phyloP scores from a whole-genome alignment of 2,888 invertebrate species.

The Agrilus mali region DNA sequence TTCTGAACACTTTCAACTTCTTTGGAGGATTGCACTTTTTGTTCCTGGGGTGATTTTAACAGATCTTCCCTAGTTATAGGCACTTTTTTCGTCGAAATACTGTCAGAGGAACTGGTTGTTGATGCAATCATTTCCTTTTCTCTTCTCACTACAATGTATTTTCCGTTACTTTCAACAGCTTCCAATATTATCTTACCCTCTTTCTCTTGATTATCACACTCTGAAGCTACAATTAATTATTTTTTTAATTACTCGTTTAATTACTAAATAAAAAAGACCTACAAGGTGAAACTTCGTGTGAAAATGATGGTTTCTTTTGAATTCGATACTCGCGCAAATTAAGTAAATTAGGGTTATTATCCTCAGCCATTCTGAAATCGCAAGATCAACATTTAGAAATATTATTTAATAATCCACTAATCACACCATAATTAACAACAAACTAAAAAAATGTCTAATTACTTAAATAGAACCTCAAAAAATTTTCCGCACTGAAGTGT shows the following conservation, averaged over 20 bases:
- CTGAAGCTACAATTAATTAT: slow-evolving; percentile 15
- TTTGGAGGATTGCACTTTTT: too few relatives aligned
- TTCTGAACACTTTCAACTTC: too few relatives aligned
- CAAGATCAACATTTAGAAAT: slow-evolving; percentile 2
- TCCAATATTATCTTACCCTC: background rate
- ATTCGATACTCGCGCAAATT: slow-evolving; percentile 57
- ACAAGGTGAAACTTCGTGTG: slow-evolving; percentile 17
- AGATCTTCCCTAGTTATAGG: too few relatives aligned
- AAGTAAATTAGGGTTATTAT: slow-evolving; percentile 45
- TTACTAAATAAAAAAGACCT: slow-evolving; percentile 4
- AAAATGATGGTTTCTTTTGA: slow-evolving; percentile 43
- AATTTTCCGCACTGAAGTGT: background rate
- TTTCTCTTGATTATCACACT: slow-evolving; percentile 8
- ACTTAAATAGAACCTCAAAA: too few relatives aligned
- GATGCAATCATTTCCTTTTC: too few relatives aligned
- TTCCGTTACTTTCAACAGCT: background rate
- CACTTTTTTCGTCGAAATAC: too few relatives aligned
- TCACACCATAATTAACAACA: background rate
- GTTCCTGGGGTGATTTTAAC: too few relatives aligned
- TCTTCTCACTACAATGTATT: too few relatives aligned
- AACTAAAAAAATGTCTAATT: background rate
- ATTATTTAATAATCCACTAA: background rate
- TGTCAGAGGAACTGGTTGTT: too few relatives aligned
- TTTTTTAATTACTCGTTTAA: background rate
- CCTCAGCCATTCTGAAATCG: slow-evolving; percentile 32